These are phyloP conservation scores for Sapayoa aenigma DNA, from an alignment of 2,113 vertebrate species.

Conservation along the genomic window DNA sequence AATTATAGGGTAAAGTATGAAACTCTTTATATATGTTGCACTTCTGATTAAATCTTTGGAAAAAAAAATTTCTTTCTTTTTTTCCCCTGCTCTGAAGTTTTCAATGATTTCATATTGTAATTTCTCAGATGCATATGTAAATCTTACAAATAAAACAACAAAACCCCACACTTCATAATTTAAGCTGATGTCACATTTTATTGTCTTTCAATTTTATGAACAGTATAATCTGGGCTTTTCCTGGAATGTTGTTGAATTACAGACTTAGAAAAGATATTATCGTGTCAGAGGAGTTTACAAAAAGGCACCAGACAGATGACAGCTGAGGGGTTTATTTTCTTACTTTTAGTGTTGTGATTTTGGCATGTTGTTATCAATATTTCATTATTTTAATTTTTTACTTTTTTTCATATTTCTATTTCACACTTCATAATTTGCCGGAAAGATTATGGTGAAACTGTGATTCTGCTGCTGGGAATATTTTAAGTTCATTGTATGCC, in stretches of 20 bases:
- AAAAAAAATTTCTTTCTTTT: neutral
- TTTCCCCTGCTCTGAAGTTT: neutral
- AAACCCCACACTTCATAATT: neutral
- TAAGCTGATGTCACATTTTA: neutral
- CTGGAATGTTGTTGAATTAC: neutral
- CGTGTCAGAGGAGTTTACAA: neutral
- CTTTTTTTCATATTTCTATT: constrained; percentile 15
- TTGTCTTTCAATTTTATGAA: neutral
- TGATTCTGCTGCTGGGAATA: neutral
- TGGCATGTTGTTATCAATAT: constrained; percentile 17
- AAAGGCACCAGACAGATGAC: neutral
- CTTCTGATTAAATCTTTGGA: neutral
- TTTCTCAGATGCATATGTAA: neutral
- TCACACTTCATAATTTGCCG: constrained; percentile 36
- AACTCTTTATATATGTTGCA: neutral
- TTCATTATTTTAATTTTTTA: neutral
- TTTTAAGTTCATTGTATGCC: neutral
- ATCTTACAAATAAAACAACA: neutral
- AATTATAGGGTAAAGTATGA: neutral
- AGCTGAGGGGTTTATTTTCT: constrained; percentile 4
- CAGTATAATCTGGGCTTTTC: neutral
- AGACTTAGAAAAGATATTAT: neutral
- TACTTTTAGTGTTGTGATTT: constrained; percentile 2
- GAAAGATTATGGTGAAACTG: neutral
- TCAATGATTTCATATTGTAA: neutral